phyloP scores from a whole-genome alignment of 2,888 invertebrate genomes.

The Tinea semifulvella region DNA sequence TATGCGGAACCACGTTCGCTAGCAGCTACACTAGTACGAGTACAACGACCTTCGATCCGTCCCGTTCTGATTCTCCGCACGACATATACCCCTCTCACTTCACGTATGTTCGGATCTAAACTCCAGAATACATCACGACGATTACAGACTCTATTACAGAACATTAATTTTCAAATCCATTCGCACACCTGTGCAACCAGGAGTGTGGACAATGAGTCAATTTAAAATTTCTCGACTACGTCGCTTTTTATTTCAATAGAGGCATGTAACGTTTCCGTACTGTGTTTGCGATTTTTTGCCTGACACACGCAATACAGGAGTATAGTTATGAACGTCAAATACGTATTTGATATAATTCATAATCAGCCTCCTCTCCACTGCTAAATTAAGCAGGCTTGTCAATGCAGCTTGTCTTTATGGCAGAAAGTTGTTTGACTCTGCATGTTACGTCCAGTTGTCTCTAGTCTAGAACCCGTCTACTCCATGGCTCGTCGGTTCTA shows the following conservation, averaged over 20 bases:
- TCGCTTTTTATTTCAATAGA: not conserved
- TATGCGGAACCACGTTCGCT: slow-evolving; percentile 7
- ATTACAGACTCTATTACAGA: not conserved
- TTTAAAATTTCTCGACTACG: slow-evolving; percentile 7
- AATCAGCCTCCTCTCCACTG: too few species aligned
- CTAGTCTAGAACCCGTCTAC: too few species aligned
- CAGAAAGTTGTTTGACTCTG: too few species aligned
- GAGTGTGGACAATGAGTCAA: not conserved
- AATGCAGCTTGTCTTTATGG: too few species aligned
- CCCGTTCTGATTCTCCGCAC: not conserved
- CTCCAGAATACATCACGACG: not conserved
- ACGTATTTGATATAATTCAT: too few species aligned
- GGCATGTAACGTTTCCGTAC: not conserved
- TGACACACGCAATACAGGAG: too few species aligned
- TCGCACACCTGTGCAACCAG: not conserved
- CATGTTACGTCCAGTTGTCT: too few species aligned
- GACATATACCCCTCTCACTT: slow-evolving; percentile 1
- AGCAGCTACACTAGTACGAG: not conserved
- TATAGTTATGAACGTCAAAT: too few species aligned
- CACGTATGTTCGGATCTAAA: not conserved
- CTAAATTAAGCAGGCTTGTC: too few species aligned
- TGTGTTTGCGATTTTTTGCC: not conserved
- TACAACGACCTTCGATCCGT: slow-evolving; percentile 4
- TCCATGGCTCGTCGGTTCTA: too few species aligned
- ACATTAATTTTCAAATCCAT: slow-evolving; percentile 1